Conservation (phyloP, 2,888 invertebrate genomes). For the Cylloceria caligata region DNA sequence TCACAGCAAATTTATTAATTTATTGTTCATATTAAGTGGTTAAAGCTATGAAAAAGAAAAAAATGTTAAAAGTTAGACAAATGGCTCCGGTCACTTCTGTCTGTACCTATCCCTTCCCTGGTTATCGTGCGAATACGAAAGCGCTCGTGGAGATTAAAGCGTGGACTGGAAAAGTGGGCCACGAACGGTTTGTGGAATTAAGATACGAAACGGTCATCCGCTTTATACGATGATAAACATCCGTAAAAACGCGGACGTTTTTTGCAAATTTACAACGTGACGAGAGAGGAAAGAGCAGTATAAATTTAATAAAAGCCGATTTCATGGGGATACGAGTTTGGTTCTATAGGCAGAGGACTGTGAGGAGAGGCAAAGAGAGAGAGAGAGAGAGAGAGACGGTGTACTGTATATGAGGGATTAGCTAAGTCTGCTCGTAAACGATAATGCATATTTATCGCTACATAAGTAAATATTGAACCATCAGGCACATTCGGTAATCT, state of each 20-base stretch:
- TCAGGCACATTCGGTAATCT: no score
- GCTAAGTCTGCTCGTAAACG: constrained; percentile 35
- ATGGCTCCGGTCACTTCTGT: not conserved
- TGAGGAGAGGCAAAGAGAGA: not conserved
- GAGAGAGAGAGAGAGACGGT: no score
- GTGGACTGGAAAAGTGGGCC: constrained; percentile 40
- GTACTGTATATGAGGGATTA: constrained; percentile 31
- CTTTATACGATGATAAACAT: constrained; percentile 45
- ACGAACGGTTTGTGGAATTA: constrained; percentile 35
- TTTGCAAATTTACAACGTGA: constrained; percentile 15
- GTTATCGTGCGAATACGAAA: constrained; percentile 31
- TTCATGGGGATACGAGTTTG: not conserved
- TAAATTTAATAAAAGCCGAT: constrained; percentile 48
- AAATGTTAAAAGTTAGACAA: not conserved
- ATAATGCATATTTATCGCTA: constrained; percentile 58
- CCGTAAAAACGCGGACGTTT: constrained; percentile 14
- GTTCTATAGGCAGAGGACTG: not conserved
- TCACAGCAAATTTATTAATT: not conserved
- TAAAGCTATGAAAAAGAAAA: not conserved
- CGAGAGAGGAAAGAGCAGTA: constrained; percentile 7
- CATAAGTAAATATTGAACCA: constrained; percentile 57
- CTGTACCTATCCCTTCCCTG: not conserved
- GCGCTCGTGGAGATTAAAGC: constrained; percentile 40
- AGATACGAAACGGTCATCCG: constrained; percentile 51
- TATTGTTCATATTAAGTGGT: not conserved